Conservation (phyloP, 2,113 vertebrate genomes). For the Protobothrops flavoviridis region DNA sequence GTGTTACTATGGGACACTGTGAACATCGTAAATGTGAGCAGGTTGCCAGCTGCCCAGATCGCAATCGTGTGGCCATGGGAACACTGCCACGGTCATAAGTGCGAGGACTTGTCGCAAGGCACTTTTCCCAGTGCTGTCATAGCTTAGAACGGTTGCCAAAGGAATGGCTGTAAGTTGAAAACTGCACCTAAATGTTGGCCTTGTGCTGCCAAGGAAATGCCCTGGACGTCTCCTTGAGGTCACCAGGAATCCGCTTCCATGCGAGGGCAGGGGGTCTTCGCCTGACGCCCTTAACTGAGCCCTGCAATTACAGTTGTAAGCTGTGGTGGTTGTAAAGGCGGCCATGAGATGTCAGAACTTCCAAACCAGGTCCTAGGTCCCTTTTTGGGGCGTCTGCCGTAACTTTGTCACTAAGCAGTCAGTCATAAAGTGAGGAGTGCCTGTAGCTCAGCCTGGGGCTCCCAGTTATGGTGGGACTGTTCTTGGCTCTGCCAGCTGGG, state of each 20-base stretch:
- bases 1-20: background rate
- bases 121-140: background rate
- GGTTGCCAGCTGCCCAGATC: background rate
- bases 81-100: background rate
- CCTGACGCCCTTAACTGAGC: background rate
- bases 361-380: too few species aligned
- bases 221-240: background rate
- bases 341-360: background rate
- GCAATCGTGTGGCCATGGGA: too few species aligned
- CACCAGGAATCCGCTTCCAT: background rate
- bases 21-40: too few species aligned
- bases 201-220: background rate
- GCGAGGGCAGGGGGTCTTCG: background rate
- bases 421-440: too few species aligned
- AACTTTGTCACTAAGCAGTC: too few species aligned
- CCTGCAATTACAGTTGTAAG: background rate
- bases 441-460: background rate
- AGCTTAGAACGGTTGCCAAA: background rate
- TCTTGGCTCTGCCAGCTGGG: too few species aligned
- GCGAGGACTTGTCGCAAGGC: too few species aligned
- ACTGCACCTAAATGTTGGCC: too few species aligned
- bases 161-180: too few species aligned
- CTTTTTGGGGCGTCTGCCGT: too few species aligned
- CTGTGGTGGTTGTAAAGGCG: background rate
- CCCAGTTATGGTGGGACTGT: too few species aligned